phyloP scores from a whole-genome alignment of 2,113 vertebrate genomes.

The cattle (Bos taurus) region ARS-UCD2.0 NC_037355.1:22910501-22911000 shows the following conservation, averaged over 20 bases:
- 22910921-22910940: too few species aligned
- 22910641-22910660: not conserved
- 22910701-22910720: not conserved
- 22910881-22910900: too few species aligned
- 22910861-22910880: too few species aligned
- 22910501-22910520: not conserved
- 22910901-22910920: too few species aligned
- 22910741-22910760: not conserved
- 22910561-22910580: not conserved
- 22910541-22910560: not conserved
- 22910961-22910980: too few species aligned
- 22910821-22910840: too few species aligned
- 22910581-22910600: not conserved
- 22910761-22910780: not conserved
- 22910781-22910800: too few species aligned
- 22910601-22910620: not conserved
- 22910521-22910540: not conserved
- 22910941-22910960: too few species aligned
- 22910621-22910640: not conserved
- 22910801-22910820: too few species aligned
- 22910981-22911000: too few species aligned
- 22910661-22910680: not conserved
- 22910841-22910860: too few species aligned
- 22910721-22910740: not conserved
- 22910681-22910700: not conserved